These are phyloP conservation scores for Luscinia luscinia DNA, from an alignment of 2,797 vertebrate species.

Conservation along the genomic window DNA sequence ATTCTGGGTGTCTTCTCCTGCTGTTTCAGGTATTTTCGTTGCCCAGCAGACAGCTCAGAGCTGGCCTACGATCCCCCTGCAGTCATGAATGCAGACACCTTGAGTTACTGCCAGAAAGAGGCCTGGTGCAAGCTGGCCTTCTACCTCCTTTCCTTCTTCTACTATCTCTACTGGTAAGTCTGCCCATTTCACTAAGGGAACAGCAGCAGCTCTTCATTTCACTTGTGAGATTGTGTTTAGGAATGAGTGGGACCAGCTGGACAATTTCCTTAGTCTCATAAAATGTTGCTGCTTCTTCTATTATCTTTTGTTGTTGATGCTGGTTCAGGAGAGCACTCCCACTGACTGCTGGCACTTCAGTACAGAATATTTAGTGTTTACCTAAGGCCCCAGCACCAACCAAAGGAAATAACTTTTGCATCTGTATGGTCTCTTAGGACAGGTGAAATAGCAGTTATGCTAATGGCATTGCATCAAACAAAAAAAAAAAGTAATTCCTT, in stretches of 20 bases:
- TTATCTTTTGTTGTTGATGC: neutral
- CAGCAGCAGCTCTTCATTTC: neutral
- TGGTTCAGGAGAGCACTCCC: neutral
- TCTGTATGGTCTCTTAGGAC: neutral
- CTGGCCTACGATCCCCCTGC: constrained; percentile 93
- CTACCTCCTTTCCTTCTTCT: constrained; percentile 98
- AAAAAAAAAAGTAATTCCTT: neutral
- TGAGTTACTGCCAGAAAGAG: constrained; percentile 97
- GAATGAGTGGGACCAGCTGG: neutral
- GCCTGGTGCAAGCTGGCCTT: constrained; percentile 99
- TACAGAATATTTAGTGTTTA: neutral
- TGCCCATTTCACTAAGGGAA: neutral
- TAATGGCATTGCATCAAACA: neutral
- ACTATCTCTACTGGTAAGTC: constrained; percentile 98
- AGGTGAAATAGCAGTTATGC: neutral
- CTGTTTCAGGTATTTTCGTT: constrained; percentile 91
- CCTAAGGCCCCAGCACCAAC: neutral
- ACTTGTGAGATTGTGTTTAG: neutral
- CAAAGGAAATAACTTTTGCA: neutral
- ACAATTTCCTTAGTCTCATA: neutral
- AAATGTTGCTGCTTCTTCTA: neutral
- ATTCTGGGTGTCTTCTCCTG: constrained; percentile 2
- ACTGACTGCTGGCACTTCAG: neutral
- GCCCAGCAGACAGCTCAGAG: constrained; percentile 94
- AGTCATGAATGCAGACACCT: constrained; percentile 95